Percentiles rank a stretch among this genome's conserved stretches.
Evolutionary conservation across 2,797 vertebrate genomes (phyloP).

Genomic region (Geotrypetes seraphini): DNA sequence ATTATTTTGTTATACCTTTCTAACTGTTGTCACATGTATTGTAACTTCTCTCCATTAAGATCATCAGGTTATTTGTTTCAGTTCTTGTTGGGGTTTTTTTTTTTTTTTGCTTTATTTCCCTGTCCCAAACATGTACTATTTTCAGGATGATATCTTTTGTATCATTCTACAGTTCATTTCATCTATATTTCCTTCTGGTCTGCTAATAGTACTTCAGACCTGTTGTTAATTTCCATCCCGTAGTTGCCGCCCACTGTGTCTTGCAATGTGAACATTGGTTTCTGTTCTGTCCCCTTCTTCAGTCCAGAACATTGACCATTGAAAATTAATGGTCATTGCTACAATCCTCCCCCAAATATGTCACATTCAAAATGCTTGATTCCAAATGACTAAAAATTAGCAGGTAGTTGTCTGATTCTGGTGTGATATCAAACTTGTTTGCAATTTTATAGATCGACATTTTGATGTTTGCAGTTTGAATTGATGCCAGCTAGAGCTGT

Average conservation of each 20-base stretch:
- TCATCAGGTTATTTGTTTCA: constrained; percentile 16
- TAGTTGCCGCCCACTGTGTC: constrained; percentile 6
- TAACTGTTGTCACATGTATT: constrained; percentile 14
- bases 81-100: too few relatives aligned
- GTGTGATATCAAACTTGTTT: too few relatives aligned
- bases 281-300: constrained; percentile 13
- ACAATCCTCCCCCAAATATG: constrained; percentile 11
- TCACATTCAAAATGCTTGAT: not conserved
- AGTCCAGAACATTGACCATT: constrained; percentile 4
- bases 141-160: constrained; percentile 15
- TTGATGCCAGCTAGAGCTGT: too few relatives aligned
- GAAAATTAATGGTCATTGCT: constrained; percentile 12
- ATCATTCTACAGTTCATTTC: constrained; percentile 17
- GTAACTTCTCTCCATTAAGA: constrained; percentile 15
- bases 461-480: too few relatives aligned
- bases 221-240: constrained; percentile 15
- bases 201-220: constrained; percentile 14
- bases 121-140: constrained; percentile 7
- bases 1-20: constrained; percentile 11
- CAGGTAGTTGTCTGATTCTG: constrained; percentile 3
- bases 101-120: constrained; percentile 14
- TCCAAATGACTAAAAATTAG: constrained; percentile 7
- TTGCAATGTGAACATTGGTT: constrained; percentile 18
- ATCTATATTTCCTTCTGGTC: constrained; percentile 16
- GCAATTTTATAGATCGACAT: too few relatives aligned